Evolutionary conservation across 2,797 vertebrate species (phyloP).

Genomic region (Adelosebastes latens): DNA sequence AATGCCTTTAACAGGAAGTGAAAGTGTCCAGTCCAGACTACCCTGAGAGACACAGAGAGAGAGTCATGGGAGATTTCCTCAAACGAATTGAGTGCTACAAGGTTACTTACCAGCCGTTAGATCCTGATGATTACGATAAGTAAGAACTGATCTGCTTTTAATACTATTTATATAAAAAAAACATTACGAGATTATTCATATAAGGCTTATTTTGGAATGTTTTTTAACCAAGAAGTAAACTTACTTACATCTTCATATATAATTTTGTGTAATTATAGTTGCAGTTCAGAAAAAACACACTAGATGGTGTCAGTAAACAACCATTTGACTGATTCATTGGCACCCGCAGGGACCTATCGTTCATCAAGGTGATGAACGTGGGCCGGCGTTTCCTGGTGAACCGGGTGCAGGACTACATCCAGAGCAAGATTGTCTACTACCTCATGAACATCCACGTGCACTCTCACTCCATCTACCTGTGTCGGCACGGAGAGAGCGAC

Average conservation of each 20-base stretch:
- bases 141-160: constrained; percentile 72
- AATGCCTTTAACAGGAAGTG: constrained; percentile 88
- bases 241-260: not conserved
- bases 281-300: constrained; percentile 36
- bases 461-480: constrained; percentile 96
- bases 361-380: constrained; percentile 98
- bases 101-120: constrained; percentile 94
- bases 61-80: constrained; percentile 97
- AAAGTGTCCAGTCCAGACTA: constrained; percentile 98
- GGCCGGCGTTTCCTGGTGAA: constrained; percentile 96
- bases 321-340: not conserved
- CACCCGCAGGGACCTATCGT: constrained; percentile 89
- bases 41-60: constrained; percentile 92
- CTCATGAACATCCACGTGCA: constrained; percentile 99
- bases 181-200: not conserved
- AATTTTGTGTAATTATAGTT: not conserved
- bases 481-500: constrained; percentile 94
- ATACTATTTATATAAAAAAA: not conserved
- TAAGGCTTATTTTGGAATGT: not conserved
- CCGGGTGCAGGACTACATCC: constrained; percentile 97
- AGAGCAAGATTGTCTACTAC: constrained; percentile 99
- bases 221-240: not conserved
- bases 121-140: constrained; percentile 94
- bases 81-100: constrained; percentile 98
- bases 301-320: constrained; percentile 44